Evolutionary conservation across 92 coral and sea anemone genomes (phyloP).

Genomic region (Parazoanthus swiftii): DNA sequence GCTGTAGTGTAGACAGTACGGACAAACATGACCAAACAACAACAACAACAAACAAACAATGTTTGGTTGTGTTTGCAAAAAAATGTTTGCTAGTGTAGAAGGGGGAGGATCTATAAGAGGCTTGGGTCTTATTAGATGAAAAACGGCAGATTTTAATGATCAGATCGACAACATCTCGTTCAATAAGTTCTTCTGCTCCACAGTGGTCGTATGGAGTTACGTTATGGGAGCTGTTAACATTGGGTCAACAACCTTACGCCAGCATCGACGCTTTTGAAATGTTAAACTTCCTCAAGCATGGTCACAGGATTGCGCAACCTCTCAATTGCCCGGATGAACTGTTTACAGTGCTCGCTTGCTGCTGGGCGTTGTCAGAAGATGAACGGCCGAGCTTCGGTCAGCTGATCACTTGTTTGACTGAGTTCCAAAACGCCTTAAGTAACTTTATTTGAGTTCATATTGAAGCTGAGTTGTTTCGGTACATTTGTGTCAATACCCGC

Average conservation of each 20-base stretch:
- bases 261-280: conserved; percentile 98
- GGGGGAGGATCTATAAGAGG: no score
- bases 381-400: conserved; percentile 95
- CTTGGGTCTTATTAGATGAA: no score
- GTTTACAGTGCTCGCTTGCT: conserved; percentile 92
- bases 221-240: conserved; percentile 94
- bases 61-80: no score
- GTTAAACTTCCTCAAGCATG: conserved; percentile 92
- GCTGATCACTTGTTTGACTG: conserved; percentile 79
- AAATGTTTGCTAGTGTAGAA: no score
- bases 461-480: background rate
- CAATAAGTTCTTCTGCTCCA: background rate
- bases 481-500: no score
- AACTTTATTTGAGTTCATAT: conserved; percentile 65
- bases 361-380: conserved; percentile 98
- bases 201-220: conserved; percentile 98
- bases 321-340: conserved; percentile 97
- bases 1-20: no score
- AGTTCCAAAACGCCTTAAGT: conserved; percentile 89
- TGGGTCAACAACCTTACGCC: conserved; percentile 96
- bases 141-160: no score
- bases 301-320: conserved; percentile 96
- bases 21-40: no score
- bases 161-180: no score
- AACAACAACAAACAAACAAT: no score